Conservation (phyloP, 2,888 invertebrate species). For the Tetragnatha montana region DNA sequence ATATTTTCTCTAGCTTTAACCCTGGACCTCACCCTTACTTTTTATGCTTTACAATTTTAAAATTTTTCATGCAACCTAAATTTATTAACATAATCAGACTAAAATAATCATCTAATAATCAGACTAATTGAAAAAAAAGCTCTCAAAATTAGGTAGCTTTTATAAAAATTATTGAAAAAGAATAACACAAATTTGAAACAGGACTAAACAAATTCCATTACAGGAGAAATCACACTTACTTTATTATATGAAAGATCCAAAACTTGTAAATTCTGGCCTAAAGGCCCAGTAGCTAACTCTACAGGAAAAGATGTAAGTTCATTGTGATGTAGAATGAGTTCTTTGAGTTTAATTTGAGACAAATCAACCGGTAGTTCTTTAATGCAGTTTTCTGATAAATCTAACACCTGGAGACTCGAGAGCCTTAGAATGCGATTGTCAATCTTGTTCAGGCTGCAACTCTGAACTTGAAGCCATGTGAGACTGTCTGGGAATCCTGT, state of each 20-base stretch:
- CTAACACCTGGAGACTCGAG: slow-evolving; percentile 81
- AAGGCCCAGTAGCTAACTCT: slow-evolving; percentile 38
- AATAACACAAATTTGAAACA: background rate
- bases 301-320: slow-evolving; percentile 46
- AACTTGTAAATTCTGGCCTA: slow-evolving; percentile 59
- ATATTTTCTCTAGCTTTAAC: too few relatives aligned
- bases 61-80: too few relatives aligned
- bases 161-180: background rate
- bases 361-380: slow-evolving; percentile 79
- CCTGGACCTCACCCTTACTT: too few relatives aligned
- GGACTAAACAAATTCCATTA: background rate
- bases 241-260: slow-evolving; percentile 61
- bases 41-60: too few relatives aligned
- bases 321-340: slow-evolving; percentile 61
- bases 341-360: slow-evolving; percentile 45
- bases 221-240: slow-evolving; percentile 13
- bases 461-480: slow-evolving; percentile 78
- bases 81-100: too few relatives aligned
- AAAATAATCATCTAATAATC: too few relatives aligned
- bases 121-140: too few relatives aligned
- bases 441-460: slow-evolving; percentile 35
- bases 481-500: slow-evolving; percentile 85
- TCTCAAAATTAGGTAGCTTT: too few relatives aligned
- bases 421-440: slow-evolving; percentile 78
- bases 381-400: slow-evolving; percentile 84